Percentiles rank a stretch among this genome's conserved stretches.
Conservation (phyloP, 2,888 invertebrate genomes). For the Andrena praecox region DNA sequence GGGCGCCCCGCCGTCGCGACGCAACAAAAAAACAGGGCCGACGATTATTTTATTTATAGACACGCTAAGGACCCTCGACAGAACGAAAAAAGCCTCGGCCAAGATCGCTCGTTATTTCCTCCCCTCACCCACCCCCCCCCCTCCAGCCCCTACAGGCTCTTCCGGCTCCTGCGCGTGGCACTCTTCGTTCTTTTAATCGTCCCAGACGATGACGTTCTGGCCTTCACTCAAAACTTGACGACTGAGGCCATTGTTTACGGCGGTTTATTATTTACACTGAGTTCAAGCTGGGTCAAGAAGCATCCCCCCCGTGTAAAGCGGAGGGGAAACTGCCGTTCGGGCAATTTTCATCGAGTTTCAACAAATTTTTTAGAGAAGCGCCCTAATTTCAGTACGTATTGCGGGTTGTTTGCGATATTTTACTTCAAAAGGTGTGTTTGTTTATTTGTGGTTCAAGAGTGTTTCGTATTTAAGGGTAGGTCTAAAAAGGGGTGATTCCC, state of each 20-base stretch:
- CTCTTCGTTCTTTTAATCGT: constrained; percentile 53
- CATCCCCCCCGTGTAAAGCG: too few relatives aligned
- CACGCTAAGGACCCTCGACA: constrained; percentile 79
- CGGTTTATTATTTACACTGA: constrained; percentile 29
- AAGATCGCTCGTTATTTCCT: constrained; percentile 73
- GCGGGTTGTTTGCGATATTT: not conserved
- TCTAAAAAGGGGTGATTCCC: too few relatives aligned
- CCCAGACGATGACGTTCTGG: constrained; percentile 38
- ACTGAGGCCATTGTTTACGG: constrained; percentile 10
- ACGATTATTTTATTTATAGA: constrained; percentile 81
- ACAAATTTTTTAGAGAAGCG: not conserved
- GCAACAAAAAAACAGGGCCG: constrained; percentile 72
- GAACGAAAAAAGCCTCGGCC: constrained; percentile 63
- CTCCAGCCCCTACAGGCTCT: constrained; percentile 24
- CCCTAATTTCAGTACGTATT: not conserved
- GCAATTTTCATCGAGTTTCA: not conserved
- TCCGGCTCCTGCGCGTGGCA: constrained; percentile 55
- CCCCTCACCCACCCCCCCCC: constrained; percentile 72
- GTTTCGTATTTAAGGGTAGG: too few relatives aligned
- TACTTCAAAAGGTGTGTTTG: too few relatives aligned
- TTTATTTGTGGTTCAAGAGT: too few relatives aligned
- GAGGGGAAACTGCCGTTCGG: not conserved
- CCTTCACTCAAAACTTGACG: constrained; percentile 32
- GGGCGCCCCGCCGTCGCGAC: not conserved
- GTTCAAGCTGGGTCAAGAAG: not conserved